These are phyloP conservation scores for Mionectes macconnelli DNA, from an alignment of 2,113 vertebrate species.

Conservation along the genomic window DNA sequence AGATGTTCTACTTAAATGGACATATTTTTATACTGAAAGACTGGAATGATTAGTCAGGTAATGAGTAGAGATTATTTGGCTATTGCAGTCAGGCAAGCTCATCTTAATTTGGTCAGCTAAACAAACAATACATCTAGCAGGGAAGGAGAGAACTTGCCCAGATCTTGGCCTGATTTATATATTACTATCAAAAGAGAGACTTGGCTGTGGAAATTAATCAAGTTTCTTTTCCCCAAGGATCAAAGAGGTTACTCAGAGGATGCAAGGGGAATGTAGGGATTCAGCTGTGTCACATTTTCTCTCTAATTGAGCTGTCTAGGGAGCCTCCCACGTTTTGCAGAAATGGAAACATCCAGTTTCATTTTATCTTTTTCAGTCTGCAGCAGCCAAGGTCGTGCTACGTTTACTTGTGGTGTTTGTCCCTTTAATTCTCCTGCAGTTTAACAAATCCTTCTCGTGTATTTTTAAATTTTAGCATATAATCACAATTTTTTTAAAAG, in stretches of 20 bases:
- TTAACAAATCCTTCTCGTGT: neutral
- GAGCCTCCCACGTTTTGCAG: conserved; percentile 11
- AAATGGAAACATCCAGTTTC: neutral
- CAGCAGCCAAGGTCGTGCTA: neutral
- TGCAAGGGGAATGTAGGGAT: neutral
- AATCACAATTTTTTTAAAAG: neutral
- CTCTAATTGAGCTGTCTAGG: conserved; percentile 12
- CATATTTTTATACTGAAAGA: neutral
- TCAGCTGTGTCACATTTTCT: conserved; percentile 6
- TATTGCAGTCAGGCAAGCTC: fast-evolving
- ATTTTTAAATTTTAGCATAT: conserved; percentile 44
- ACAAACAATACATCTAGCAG: neutral
- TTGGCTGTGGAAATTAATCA: neutral
- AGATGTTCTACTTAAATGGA: neutral
- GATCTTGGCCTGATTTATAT: neutral
- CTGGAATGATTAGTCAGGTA: neutral
- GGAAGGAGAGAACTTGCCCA: neutral
- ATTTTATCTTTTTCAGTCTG: neutral
- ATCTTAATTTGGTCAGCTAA: neutral
- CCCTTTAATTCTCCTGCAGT: conserved; percentile 42
- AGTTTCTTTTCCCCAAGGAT: neutral
- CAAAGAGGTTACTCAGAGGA: neutral
- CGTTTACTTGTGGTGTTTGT: neutral
- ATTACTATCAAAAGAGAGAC: neutral
- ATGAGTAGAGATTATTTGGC: neutral